Base-by-base conservation (phyloP, 2,797 vertebrate species). In the Halcyon leucocephala region DNA sequence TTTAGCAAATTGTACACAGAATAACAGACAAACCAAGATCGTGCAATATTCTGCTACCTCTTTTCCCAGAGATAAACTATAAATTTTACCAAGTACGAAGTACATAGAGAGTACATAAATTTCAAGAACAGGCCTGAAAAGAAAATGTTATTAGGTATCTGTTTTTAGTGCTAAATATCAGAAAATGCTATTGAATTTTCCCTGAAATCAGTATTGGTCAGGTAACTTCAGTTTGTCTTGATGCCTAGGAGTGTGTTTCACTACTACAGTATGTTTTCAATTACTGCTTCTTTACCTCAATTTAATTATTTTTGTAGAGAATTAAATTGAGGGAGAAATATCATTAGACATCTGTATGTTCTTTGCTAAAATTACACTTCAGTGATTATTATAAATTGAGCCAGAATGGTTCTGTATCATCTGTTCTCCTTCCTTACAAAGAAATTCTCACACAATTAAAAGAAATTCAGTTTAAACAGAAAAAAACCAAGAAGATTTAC, bases 301-400 rank as follows among this genome's bases (percentile, higher is more conserved):
- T 76, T 83, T 72, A 64, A 57, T 86, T 93, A 88, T 78, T 95
- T 95, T 81, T 72, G 55, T 39, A 44, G 42, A 90, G 26, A n/a
- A 91, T 65, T 82, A 93, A 69, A 82, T 16, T 58, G 58, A 89
- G 91, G 29, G 17, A 82, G 28, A 90, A 87, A 33, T 48, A 66
- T 37, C 52, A 89, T 42, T 49, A 74, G 58, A 77, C 10, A 74
- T 51, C 46, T 85, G 76, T 31, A 71, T 33, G 57, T 65, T 89
- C 35, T 65, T 86, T 64, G 24, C 16, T 74, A 89, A 87, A 85
- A 87, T 55, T 72, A 74, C n/a, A 79, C 33, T 65, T 84, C 28
- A 66, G 61, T 67, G 44, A 71, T 67, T 65, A 81, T 41, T 81
- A 81, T 6, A 93, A 93, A 81, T 9, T 57, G 26, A 85, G 31